Evolutionary conservation across 1,140 invertebrate species (phyloP).

Genomic region (Listronotus oregonensis): DNA sequence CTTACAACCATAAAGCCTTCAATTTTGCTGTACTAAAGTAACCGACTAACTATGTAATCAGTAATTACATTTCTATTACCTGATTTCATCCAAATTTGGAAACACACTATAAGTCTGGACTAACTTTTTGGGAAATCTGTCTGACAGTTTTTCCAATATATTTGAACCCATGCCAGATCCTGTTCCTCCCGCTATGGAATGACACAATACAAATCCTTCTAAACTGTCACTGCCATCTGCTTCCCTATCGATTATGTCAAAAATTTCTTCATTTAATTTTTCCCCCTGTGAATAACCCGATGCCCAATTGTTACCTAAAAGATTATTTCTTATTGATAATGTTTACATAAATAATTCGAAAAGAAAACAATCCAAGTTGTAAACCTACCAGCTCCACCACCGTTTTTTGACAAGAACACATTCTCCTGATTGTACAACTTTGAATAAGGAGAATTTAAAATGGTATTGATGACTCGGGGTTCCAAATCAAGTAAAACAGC

Average conservation of each 20-base stretch:
- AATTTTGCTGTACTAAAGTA: no score
- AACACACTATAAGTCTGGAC: conserved; percentile 99
- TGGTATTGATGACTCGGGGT: conserved; percentile 95
- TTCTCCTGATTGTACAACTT: conserved; percentile 99
- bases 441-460: conserved; percentile 93
- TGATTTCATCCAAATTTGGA: conserved; percentile 96
- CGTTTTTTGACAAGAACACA: conserved; percentile 96
- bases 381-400: conserved; percentile 87
- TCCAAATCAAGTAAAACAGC: conserved; percentile 96
- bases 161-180: conserved; percentile 98
- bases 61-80: conserved; percentile 59
- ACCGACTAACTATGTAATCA: no score
- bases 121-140: conserved; percentile 96
- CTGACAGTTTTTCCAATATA: conserved; percentile 89
- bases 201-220: conserved; percentile 99
- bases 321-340: neutral
- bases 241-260: conserved; percentile 98
- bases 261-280: conserved; percentile 94
- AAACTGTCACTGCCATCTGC: conserved; percentile 98
- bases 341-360: neutral
- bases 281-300: conserved; percentile 94
- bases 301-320: conserved; percentile 90
- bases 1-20: no score
- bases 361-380: conserved; percentile 4
- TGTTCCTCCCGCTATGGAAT: conserved; percentile 98